Conservation (phyloP, 35 echinoderm and acorn worm genomes). For the Stichopus chloronotus region DNA sequence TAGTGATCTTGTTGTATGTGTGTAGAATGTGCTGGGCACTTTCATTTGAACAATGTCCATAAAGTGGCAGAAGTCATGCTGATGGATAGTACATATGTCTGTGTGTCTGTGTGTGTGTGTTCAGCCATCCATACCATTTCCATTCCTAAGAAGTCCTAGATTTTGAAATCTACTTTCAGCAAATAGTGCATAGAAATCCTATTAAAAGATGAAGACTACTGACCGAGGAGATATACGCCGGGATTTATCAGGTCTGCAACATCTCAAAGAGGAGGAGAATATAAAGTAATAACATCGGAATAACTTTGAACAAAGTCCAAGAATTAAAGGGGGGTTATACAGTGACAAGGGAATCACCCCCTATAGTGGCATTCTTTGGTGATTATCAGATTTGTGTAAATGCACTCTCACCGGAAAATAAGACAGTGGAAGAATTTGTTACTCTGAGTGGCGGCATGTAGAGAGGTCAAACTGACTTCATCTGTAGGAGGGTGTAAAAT, state of each 20-base stretch:
- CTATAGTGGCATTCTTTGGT: too few species aligned
- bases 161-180: not conserved
- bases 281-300: not conserved
- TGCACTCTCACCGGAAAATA: too few species aligned
- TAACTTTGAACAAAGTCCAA: too few species aligned
- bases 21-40: too few species aligned
- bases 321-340: too few species aligned
- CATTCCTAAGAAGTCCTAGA: not conserved
- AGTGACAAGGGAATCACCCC: too few species aligned
- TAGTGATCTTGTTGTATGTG: too few species aligned
- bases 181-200: not conserved
- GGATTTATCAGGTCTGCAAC: not conserved
- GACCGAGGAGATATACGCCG: not conserved
- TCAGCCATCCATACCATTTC: not conserved
- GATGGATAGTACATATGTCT: not conserved
- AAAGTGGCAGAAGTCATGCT: not conserved
- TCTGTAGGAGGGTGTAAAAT: slow-evolving; percentile 10
- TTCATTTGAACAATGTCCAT: too few species aligned
- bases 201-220: not conserved
- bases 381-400: too few species aligned
- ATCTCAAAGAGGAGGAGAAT: not conserved
- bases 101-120: not conserved
- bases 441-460: not conserved
- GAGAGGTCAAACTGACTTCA: not conserved
- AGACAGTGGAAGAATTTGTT: too few species aligned